Evolutionary conservation across 2,888 invertebrate species (phyloP).

Genomic region (Atrina japonica): DNA sequence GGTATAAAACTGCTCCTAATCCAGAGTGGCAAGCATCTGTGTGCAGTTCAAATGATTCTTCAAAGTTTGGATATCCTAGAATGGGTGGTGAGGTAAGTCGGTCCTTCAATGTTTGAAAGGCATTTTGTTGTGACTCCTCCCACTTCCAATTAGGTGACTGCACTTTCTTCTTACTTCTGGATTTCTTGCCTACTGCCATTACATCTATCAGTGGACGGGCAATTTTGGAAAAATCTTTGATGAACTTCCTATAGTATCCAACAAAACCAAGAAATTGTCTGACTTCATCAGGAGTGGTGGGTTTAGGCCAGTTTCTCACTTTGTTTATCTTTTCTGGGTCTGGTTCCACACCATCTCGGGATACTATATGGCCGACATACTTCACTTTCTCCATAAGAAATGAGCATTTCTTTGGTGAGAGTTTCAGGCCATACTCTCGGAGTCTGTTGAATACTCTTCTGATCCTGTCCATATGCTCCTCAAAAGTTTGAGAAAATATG

Average conservation of each 20-base stretch:
- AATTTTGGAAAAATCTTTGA: conserved; percentile 26
- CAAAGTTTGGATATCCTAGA: conserved; percentile 35
- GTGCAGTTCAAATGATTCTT: conserved; percentile 27
- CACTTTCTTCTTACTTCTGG: no score
- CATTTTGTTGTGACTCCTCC: conserved; percentile 22
- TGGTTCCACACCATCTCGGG: neutral
- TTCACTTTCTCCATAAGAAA: conserved; percentile 22
- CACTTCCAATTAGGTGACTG: conserved; percentile 27
- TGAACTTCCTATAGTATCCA: neutral
- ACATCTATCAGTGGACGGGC: conserved; percentile 21
- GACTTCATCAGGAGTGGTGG: conserved; percentile 25
- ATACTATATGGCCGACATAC: conserved; percentile 25
- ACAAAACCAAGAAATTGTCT: conserved; percentile 28
- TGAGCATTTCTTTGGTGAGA: conserved; percentile 36
- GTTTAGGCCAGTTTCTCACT: conserved; percentile 27
- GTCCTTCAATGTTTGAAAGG: conserved; percentile 13
- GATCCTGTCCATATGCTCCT: conserved; percentile 35
- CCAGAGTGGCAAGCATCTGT: conserved; percentile 36
- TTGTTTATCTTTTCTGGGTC: conserved; percentile 25
- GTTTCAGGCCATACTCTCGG: conserved; percentile 19
- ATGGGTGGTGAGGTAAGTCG: conserved; percentile 18
- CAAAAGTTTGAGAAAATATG: conserved; percentile 40
- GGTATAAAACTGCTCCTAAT: no score
- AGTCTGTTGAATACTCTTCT: conserved; percentile 29
- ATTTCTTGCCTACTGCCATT: no score